Conservation (phyloP, 2,113 vertebrate genomes). For the Xenotilapia leptura region DNA sequence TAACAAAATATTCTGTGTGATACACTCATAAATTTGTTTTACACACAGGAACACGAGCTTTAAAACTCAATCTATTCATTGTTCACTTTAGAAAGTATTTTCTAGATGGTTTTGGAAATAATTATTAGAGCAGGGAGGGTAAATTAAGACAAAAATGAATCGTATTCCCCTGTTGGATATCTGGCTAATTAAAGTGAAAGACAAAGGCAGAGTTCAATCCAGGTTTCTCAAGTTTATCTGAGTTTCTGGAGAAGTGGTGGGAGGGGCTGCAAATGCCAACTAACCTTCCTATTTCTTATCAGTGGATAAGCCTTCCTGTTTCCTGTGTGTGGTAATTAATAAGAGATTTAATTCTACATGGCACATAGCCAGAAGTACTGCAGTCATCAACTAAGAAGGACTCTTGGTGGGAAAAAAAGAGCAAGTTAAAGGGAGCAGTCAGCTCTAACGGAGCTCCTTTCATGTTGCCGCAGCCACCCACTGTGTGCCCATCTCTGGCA, state of each 20-base stretch:
- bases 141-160: background rate
- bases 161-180: background rate
- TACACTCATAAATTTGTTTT: background rate
- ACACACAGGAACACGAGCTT: background rate
- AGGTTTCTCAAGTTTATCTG: conserved; percentile 6
- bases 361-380: conserved; percentile 16
- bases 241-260: background rate
- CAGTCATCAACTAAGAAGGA: conserved; percentile 24
- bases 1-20: background rate
- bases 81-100: background rate
- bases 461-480: background rate
- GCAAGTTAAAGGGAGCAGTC: background rate
- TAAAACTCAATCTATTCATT: background rate
- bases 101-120: background rate
- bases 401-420: background rate
- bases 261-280: background rate
- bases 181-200: conserved; percentile 31
- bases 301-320: conserved; percentile 40
- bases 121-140: background rate
- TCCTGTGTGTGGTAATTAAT: conserved; percentile 49
- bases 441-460: conserved; percentile 24
- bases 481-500: background rate
- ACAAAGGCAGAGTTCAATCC: background rate
- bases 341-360: conserved; percentile 28
- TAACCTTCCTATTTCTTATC: conserved; percentile 46